Conservation (phyloP, 2,797 vertebrate species). For the Rhodeus uyekii region DNA sequence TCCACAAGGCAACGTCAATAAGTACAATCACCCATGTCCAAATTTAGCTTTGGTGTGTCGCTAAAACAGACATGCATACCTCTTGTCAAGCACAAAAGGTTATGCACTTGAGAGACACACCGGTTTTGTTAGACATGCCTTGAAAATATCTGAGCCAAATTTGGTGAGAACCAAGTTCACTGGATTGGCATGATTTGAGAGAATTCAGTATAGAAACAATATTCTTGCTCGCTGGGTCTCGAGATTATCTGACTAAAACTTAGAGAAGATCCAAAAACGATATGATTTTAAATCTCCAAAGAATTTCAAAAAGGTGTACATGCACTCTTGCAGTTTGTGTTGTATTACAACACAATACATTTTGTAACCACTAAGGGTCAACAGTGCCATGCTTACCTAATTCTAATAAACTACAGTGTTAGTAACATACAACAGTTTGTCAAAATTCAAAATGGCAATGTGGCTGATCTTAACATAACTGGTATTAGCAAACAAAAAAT, state of each 20-base stretch:
- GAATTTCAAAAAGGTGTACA: neutral
- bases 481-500: neutral
- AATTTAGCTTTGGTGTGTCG: neutral
- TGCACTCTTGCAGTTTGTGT: neutral
- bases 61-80: neutral
- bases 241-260: neutral
- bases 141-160: neutral
- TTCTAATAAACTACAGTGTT: neutral
- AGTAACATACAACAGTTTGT: neutral
- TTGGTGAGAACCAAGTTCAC: neutral
- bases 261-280: neutral
- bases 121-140: neutral
- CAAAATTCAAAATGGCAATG: neutral
- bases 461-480: neutral
- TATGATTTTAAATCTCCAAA: neutral
- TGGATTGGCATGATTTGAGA: neutral
- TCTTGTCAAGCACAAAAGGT: neutral
- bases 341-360: neutral
- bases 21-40: neutral
- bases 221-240: neutral
- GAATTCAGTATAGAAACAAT: too few species aligned
- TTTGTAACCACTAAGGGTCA: neutral
- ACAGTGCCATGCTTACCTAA: too few species aligned
- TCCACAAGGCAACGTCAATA: neutral
- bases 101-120: neutral